These are phyloP conservation scores for Tachysurus vachellii DNA, from an alignment of 2,113 vertebrate species.

Conservation along the genomic window DNA sequence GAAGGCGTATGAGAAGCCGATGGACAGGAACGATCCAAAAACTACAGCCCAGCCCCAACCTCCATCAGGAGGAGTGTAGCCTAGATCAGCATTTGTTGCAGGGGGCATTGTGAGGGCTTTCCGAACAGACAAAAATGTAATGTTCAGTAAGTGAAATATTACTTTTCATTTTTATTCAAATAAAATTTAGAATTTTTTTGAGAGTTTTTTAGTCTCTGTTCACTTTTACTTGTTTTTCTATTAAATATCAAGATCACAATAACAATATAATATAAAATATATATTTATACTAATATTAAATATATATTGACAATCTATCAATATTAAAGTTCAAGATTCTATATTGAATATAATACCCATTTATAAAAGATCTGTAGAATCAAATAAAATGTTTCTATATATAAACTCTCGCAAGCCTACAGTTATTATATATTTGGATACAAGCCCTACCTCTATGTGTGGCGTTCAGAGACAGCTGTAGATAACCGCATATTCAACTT, in stretches of 20 bases:
- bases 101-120: conserved; percentile 64
- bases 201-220: neutral
- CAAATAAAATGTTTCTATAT: neutral
- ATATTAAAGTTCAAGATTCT: neutral
- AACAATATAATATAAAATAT: too few species aligned
- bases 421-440: neutral
- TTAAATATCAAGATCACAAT: neutral
- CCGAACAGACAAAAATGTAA: conserved; percentile 25
- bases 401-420: neutral
- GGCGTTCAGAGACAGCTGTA: neutral
- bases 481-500: conserved; percentile 9
- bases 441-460: conserved; percentile 51
- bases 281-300: too few species aligned
- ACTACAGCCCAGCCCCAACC: conserved; percentile 80
- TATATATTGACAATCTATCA: too few species aligned
- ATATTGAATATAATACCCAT: neutral
- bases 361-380: neutral
- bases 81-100: conserved; percentile 54
- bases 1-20: conserved; percentile 83
- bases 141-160: neutral
- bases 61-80: conserved; percentile 75
- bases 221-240: neutral
- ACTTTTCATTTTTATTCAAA: neutral
- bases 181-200: neutral
- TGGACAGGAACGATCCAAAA: conserved; percentile 73